A percentile compares a stretch with the other conserved stretches of the same genome.
Conservation (phyloP, 2,888 invertebrate species). For the Erannis defoliaria region DNA sequence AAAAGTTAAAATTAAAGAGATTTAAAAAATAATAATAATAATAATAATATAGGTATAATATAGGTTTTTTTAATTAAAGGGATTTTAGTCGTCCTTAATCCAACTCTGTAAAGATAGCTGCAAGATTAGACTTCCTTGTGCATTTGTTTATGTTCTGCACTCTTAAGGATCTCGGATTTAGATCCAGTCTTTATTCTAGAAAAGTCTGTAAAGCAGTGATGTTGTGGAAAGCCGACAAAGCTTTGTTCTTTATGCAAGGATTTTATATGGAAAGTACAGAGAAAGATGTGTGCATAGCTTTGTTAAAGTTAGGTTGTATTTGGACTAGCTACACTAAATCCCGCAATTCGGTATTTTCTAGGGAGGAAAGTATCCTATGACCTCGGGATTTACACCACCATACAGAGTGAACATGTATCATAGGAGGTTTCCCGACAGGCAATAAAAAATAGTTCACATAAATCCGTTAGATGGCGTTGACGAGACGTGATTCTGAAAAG, state of each 20-base stretch:
- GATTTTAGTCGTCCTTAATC: not conserved
- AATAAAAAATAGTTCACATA: too few species aligned
- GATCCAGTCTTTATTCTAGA: constrained; percentile 5
- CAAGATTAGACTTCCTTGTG: constrained; percentile 25
- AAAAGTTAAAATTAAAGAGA: too few species aligned
- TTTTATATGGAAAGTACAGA: not conserved
- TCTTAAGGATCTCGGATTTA: constrained; percentile 13
- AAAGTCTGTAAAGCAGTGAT: not conserved
- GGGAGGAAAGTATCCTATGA: too few species aligned
- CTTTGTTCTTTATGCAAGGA: not conserved
- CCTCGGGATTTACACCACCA: too few species aligned
- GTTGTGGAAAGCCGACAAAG: constrained; percentile 4
- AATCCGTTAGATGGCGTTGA: too few species aligned
- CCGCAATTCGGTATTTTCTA: too few species aligned
- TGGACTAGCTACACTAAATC: not conserved
- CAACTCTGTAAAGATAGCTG: constrained; percentile 12
- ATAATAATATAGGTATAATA: too few species aligned
- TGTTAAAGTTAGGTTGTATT: not conserved
- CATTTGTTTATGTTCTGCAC: constrained; percentile 32
- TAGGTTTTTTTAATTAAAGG: too few species aligned
- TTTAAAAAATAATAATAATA: too few species aligned
- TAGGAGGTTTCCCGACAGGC: too few species aligned
- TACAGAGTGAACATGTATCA: too few species aligned
- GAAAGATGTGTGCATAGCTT: not conserved
- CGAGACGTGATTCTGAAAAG: too few species aligned